Evolutionary conservation across 2,888 invertebrate genomes (phyloP), one percentile per base, ranked within the genome.

Genomic region (Antheraea yamamai): DNA sequence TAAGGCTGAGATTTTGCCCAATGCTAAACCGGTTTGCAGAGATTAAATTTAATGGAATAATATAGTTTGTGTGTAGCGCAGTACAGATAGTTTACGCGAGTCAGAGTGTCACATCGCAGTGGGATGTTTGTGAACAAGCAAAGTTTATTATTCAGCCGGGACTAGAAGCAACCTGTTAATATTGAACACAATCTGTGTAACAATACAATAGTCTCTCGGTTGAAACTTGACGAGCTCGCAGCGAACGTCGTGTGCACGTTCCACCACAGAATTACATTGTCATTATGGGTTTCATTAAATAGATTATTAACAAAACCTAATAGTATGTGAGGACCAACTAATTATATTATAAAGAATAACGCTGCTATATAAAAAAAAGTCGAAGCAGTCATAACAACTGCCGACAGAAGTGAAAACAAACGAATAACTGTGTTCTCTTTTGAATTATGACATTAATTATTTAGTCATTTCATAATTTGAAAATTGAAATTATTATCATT

Each of bases 11-110:
- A 55, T 55, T 20, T 0, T 55, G 55, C n/a, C 55, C 55, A 4
- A 6, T 30, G 30, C 64, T 26, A 66, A 30, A 66, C 16, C 30
- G 18, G 30, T 66, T 30, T 6, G 30, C 1, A 66, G 6, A 2
- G 64, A 66, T 66, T 66, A 66, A 66, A 14, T 66, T 66, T 66
- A 66, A 66, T 66, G 30, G 30, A 30, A 66, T 66, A 66, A 66
- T 26, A 30, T 66, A 66, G 64, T 66, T 66, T 30, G 14, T 16
- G 30, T 16, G 1, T 16, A 66, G 23, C 61, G 23, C 23, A 61
- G 10, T n/a, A n/a, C 26, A 66, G 14, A 30, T 66, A 66, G 64
- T 66, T 66, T 66, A 66, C 30, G 16, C 26, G 16, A 26, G 30
- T 30, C 26, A 30, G 30, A 66, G 64, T 30, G 64, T 30, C 64